Percentiles rank a stretch among this genome's conserved stretches.
Conservation (phyloP, 2,888 invertebrate genomes). For the Quadriops clusia region DNA sequence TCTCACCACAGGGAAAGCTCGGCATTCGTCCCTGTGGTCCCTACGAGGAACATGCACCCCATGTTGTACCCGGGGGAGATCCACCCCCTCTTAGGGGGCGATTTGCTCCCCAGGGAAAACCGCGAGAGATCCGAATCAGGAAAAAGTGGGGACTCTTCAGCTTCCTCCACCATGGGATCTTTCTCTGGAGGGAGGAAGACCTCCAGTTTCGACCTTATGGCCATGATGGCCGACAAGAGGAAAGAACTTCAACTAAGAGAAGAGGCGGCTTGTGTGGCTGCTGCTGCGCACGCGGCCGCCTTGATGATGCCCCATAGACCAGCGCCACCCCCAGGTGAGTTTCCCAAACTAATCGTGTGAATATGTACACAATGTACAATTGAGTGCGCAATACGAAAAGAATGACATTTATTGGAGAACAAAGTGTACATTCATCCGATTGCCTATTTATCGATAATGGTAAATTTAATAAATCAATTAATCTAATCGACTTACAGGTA, state of each 20-base stretch:
- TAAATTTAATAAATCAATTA: too few relatives aligned
- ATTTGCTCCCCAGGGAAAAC: slow-evolving; percentile 46
- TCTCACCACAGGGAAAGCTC: slow-evolving; percentile 61
- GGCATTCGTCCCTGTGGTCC: slow-evolving; percentile 80
- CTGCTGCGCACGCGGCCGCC: slow-evolving; percentile 37
- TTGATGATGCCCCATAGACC: slow-evolving; percentile 51
- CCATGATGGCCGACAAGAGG: slow-evolving; percentile 82
- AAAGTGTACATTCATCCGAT: too few relatives aligned
- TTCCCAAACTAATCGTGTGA: too few relatives aligned
- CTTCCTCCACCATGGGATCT: slow-evolving; percentile 5
- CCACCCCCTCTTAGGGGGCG: slow-evolving; percentile 50
- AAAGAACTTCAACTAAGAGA: slow-evolving; percentile 68
- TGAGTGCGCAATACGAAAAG: too few relatives aligned
- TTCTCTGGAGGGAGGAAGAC: slow-evolving; percentile 20
- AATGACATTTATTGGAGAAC: too few relatives aligned
- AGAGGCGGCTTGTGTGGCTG: slow-evolving; percentile 46
- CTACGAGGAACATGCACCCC: slow-evolving; percentile 61
- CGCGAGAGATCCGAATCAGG: slow-evolving; percentile 19
- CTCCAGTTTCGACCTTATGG: slow-evolving; percentile 69
- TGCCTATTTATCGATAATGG: too few relatives aligned
- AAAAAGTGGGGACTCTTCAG: slow-evolving; percentile 10
- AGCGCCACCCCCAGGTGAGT: slow-evolving; percentile 28
- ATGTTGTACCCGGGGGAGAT: slow-evolving; percentile 60
- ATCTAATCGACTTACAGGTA: too few relatives aligned
- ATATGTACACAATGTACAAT: too few relatives aligned